These are phyloP conservation scores for Perca flavescens DNA, from an alignment of 2,113 vertebrate species.

Conservation along the genomic window DNA sequence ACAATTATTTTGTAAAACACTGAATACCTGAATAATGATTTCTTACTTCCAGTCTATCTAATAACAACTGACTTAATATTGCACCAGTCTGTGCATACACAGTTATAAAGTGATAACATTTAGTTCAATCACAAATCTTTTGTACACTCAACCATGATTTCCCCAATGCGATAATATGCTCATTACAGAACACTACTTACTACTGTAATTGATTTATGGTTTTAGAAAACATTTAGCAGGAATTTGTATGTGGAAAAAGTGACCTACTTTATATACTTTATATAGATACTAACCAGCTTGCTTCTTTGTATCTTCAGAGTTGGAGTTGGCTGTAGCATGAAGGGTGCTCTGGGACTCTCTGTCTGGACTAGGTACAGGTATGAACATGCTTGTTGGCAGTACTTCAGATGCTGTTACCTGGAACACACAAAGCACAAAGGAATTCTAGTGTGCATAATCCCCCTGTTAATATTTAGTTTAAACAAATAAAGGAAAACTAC, in stretches of 20 bases:
- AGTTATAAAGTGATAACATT: not conserved
- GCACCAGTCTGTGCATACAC: not conserved
- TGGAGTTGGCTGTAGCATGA: slow-evolving; percentile 79
- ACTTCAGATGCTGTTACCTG: slow-evolving; percentile 96
- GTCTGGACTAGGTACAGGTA: slow-evolving; percentile 90
- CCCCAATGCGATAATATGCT: not conserved
- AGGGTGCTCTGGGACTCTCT: slow-evolving; percentile 84
- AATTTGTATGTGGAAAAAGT: not conserved
- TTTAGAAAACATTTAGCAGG: not conserved
- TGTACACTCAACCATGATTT: not conserved
- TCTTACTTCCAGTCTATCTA: not conserved
- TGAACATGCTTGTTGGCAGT: slow-evolving; percentile 98
- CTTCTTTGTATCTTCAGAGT: slow-evolving; percentile 89
- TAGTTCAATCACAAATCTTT: not conserved
- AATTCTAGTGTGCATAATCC: slow-evolving; percentile 49
- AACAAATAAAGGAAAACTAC: slow-evolving; percentile 9
- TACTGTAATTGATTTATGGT: not conserved
- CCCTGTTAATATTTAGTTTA: slow-evolving; percentile 5
- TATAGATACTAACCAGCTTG: slow-evolving; percentile 88
- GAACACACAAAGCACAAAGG: slow-evolving; percentile 66
- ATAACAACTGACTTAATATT: slow-evolving; percentile 7
- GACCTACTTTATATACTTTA: not conserved
- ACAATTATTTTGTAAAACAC: not conserved
- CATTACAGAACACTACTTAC: not conserved
- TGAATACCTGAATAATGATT: not conserved